Percentiles rank a stretch among this genome's conserved stretches.
Evolutionary conservation across 2,113 vertebrate species (phyloP).

Genomic region (Scomber scombrus): DNA sequence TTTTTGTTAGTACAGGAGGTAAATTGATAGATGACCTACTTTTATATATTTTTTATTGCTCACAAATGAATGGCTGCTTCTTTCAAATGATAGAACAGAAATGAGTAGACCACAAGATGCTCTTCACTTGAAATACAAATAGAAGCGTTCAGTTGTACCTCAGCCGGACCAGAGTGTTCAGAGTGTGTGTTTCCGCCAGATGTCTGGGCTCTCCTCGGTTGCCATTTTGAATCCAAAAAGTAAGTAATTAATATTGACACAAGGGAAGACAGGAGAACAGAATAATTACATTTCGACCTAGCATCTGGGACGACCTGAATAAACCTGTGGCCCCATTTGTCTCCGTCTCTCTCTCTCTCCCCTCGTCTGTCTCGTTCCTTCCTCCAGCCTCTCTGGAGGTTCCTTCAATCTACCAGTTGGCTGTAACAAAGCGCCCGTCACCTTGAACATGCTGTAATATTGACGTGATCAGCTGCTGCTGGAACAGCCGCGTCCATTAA

Average conservation of each 20-base stretch:
- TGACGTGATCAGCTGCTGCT: constrained; percentile 34
- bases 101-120: no score
- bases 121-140: no score
- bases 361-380: constrained; percentile 11
- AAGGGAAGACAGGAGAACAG: constrained; percentile 35
- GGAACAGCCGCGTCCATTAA: constrained; percentile 7
- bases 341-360: background rate
- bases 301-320: constrained; percentile 49
- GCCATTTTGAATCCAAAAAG: constrained; percentile 32
- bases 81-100: no score
- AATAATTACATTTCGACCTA: constrained; percentile 68
- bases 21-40: background rate
- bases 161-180: background rate
- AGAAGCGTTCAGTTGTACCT: background rate
- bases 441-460: background rate
- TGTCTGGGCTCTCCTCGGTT: constrained; percentile 11
- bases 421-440: constrained; percentile 11
- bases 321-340: constrained; percentile 11
- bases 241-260: constrained; percentile 59
- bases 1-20: background rate
- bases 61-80: no score
- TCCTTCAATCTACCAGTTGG: constrained; percentile 5
- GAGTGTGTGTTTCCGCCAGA: background rate
- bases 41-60: no score
- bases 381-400: constrained; percentile 3